These are phyloP conservation scores for Ophiothrix spiculata DNA, from an alignment of 35 echinoderm and acorn worm species.

Conservation along the genomic window DNA sequence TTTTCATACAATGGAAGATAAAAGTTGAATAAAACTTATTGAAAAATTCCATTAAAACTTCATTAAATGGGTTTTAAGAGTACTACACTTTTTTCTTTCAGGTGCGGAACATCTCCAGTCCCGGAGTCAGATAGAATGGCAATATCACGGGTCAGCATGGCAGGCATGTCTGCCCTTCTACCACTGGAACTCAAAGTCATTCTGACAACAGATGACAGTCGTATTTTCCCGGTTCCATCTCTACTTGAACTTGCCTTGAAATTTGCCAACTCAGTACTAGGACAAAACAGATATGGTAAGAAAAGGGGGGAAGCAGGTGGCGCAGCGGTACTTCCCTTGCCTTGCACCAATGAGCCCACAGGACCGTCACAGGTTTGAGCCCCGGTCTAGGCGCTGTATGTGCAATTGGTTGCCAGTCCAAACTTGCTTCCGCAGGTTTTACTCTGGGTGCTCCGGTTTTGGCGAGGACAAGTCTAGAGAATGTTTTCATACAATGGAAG, in stretches of 20 bases:
- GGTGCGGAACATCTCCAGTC: slow-evolving; percentile 15
- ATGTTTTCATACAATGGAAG: too few relatives aligned
- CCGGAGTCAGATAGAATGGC: neutral
- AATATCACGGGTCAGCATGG: neutral
- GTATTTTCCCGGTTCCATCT: neutral
- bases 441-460: too few relatives aligned
- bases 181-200: slow-evolving; percentile 33
- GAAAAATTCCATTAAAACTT: neutral
- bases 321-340: too few relatives aligned
- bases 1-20: too few relatives aligned
- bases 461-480: too few relatives aligned
- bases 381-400: too few relatives aligned
- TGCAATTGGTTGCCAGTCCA: too few relatives aligned
- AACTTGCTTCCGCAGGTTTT: too few relatives aligned
- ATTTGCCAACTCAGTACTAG: neutral
- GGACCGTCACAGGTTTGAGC: too few relatives aligned
- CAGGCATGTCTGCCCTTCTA: slow-evolving; percentile 21
- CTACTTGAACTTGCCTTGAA: slow-evolving; percentile 23
- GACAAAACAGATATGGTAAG: neutral
- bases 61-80: neutral
- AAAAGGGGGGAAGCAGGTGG: too few relatives aligned
- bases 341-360: too few relatives aligned
- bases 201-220: slow-evolving; percentile 1
- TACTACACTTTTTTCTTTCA: neutral
- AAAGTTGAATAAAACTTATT: too few relatives aligned